Evolutionary conservation across 2,797 vertebrate genomes (phyloP).

Genomic region (Hirundo rustica): DNA sequence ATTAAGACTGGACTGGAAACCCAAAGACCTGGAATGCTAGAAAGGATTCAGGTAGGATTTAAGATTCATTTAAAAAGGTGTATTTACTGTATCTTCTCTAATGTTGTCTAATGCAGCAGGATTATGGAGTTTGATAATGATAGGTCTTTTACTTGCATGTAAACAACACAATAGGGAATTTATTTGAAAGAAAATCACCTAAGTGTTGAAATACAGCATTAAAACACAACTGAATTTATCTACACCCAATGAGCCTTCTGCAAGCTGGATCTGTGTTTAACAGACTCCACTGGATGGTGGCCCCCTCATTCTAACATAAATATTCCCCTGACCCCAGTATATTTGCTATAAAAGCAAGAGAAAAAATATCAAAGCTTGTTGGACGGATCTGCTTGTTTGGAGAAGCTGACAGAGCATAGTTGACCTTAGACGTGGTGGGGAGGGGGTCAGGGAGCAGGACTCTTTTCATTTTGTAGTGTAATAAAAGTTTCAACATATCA

Average conservation of each 20-base stretch:
- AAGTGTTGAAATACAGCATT: background rate
- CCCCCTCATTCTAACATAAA: background rate
- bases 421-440: background rate
- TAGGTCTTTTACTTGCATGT: background rate
- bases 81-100: background rate
- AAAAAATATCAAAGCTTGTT: constrained; percentile 6
- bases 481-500: constrained; percentile 44
- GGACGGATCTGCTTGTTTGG: constrained; percentile 22
- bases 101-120: background rate
- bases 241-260: background rate
- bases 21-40: background rate
- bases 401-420: constrained; percentile 3
- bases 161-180: background rate
- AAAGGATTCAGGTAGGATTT: background rate
- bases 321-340: background rate
- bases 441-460: background rate
- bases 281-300: background rate
- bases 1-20: background rate
- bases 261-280: background rate
- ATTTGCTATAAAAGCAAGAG: constrained; percentile 35
- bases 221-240: background rate
- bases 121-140: background rate
- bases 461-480: constrained; percentile 25
- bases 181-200: background rate
- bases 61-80: background rate